phyloP scores from a whole-genome alignment of 2,113 vertebrate genomes.

The Eolophus roseicapilla region DNA sequence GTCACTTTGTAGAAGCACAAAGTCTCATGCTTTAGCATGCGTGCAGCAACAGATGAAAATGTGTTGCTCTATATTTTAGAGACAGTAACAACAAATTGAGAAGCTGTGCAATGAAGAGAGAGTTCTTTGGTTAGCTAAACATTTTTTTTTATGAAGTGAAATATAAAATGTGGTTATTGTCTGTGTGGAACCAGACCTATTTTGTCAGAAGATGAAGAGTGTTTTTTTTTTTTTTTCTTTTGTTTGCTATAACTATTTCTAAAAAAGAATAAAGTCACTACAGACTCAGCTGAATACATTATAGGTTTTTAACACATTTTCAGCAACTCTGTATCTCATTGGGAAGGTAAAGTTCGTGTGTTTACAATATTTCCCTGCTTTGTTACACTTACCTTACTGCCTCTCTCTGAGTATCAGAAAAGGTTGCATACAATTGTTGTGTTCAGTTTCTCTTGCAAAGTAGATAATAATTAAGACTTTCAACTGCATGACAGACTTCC shows the following conservation, averaged over 20 bases:
- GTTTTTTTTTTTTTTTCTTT: neutral
- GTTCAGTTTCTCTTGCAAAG: neutral
- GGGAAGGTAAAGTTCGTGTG: neutral
- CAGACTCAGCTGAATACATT: fast-evolving
- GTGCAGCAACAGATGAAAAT: neutral
- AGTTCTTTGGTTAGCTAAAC: neutral
- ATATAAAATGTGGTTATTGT: neutral
- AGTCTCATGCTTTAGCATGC: neutral
- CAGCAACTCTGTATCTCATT: neutral
- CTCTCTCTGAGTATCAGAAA: neutral
- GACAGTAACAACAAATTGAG: neutral
- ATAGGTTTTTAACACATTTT: neutral
- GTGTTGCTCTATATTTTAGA: neutral
- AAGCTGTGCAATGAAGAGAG: neutral
- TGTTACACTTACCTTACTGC: neutral
- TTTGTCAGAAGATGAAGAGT: neutral
- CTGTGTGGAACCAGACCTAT: neutral
- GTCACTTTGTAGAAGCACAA: neutral
- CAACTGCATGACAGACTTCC: neutral
- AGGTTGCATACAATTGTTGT: fast-evolving
- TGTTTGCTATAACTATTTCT: neutral
- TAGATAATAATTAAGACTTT: neutral
- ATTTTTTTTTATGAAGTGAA: neutral
- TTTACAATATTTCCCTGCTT: neutral
- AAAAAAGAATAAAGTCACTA: neutral